Evolutionary conservation across 2,888 invertebrate genomes (phyloP), one percentile per base, ranked within the genome.

Genomic region (Drosophila mettleri): DNA sequence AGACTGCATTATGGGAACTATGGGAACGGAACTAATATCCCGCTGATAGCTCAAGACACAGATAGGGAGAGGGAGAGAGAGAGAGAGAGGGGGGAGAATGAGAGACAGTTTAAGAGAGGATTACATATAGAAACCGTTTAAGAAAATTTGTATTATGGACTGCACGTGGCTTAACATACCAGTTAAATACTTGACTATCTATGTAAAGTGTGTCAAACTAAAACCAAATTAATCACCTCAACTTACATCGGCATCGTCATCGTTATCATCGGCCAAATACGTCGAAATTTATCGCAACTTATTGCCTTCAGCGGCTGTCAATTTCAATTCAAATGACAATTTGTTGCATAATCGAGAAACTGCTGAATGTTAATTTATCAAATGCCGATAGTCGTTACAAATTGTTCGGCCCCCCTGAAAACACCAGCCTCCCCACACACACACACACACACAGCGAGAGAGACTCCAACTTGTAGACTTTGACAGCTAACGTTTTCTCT

Each of bases 331-430:
- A 86, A 87, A 69, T 83, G 85, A 79, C 86, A 86, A 87, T 87
- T 87, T 85, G 86, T 87, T 86, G 80, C 85, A 87, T 82, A 87
- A 87, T 85, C 85, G 80, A 72, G 78, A 60, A 73, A 81, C 80
- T 74, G 86, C 80, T 76, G 74, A 86, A 86, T 89, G 84, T 80
- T 85, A 88, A 89, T 89, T 88, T 89, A 89, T 89, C 89, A 88
- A 89, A 69, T 65, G 78, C 39, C 87, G 89, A 85, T 89, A 88
- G 86, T 86, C 76, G 86, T 84, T 81, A 89, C 89, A 88, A 89
- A 88, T 89, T 89, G 84, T 87, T 89, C 78, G 49, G 49, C 49
- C 70, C 74, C 74, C 71, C 69, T 10, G 16, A 27, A 22, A 76
- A 70, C 70, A 51, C 54, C 71, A 41, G 57, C 49, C 57, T 69